Base-by-base conservation (phyloP, 2,888 invertebrate genomes). In the Acleris laterana region DNA sequence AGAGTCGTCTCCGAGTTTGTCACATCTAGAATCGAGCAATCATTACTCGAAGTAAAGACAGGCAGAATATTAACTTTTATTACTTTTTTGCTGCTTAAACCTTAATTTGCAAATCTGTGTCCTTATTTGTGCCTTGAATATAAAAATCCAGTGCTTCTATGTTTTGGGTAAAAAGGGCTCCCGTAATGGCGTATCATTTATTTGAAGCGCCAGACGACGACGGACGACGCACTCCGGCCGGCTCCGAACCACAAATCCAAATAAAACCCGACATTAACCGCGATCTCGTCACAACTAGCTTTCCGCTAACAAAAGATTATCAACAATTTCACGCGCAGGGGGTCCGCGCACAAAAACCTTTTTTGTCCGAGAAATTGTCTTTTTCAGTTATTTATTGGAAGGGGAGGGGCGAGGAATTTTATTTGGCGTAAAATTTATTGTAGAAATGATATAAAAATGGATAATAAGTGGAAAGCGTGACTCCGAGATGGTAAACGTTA, bases 401-500 rank as follows among this genome's bases (percentile, higher is more conserved):
- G 63, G 74, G 91, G 91, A 87, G 89, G 81, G 76, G 82, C 82
- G 70, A 74, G 75, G 77, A 83, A 85, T 89, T 90, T 89, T 90
- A 90, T 92, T 89, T 89, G 89, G 82, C 90, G 85, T 89, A 83
- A 85, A 89, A 90, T 90, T 81, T 85, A 85, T 87, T 84, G 77
- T 88, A 84, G 81, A 82, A 84, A 85, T 84, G 80, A 84, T 82
- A 88, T 87, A 87, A 89, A 90, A 88, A 89, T 88, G 68, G 83
- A 82, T 90, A 86, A 88, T 89, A 86, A 86, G 89, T 87, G 88
- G 83, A 85, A 91, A 88, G 88, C 88, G 89, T 90, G 88, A 83
- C 87, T 76, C 69, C 70, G 71, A 72, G 71, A 71, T 72, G 78
- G 79, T 85, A 83, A 90, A 71, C 72, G 78, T 79, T 85, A 83